Conservation (phyloP, 2,888 invertebrate genomes). For the Cremastinae sp. region DNA sequence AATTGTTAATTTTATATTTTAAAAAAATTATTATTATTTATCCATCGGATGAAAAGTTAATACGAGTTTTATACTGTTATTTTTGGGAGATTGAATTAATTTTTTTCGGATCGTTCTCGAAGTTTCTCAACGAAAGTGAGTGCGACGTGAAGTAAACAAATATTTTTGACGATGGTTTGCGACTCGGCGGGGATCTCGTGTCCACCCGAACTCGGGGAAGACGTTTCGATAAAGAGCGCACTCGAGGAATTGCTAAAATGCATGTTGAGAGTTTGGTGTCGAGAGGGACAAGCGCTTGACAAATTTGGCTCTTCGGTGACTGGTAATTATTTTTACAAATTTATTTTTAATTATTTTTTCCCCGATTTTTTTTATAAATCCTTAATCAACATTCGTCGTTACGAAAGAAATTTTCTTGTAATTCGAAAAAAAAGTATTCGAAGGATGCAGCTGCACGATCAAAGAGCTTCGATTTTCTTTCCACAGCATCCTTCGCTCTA, state of each 20-base stretch:
- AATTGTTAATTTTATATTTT: no score
- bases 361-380: not conserved
- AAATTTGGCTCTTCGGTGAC: constrained; percentile 82
- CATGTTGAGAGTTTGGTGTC: constrained; percentile 92
- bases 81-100: no score
- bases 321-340: constrained; percentile 68
- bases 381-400: no score
- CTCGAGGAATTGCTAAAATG: constrained; percentile 90
- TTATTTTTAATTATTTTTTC: not conserved
- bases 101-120: not conserved
- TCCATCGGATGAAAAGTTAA: no score
- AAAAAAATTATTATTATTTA: not conserved
- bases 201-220: constrained; percentile 73
- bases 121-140: not conserved
- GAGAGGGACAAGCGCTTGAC: constrained; percentile 87
- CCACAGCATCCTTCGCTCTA: constrained; percentile 52
- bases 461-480: constrained; percentile 28
- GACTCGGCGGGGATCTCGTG: constrained; percentile 75
- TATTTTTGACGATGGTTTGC: constrained; percentile 74
- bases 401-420: no score
- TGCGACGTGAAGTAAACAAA: no score
- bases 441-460: not conserved
- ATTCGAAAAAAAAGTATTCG: not conserved
- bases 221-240: constrained; percentile 83
- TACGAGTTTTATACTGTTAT: no score